phyloP scores from a whole-genome alignment of 2,888 invertebrate species.

The Petrophora chlorosata region DNA sequence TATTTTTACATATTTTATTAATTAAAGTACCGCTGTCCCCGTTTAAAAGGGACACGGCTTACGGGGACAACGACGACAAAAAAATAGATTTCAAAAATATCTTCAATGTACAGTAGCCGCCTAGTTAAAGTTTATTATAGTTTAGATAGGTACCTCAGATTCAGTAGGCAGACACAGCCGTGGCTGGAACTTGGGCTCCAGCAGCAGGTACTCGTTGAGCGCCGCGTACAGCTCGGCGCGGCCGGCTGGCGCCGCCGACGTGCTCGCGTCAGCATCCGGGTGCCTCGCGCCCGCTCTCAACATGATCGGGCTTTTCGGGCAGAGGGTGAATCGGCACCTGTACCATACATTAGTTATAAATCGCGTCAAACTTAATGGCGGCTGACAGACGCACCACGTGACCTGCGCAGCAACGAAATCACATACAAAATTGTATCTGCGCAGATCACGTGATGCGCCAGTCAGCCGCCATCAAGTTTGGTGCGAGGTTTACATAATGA shows the following conservation, averaged over 20 bases:
- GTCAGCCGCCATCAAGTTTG: too few relatives aligned
- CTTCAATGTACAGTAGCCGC: too few relatives aligned
- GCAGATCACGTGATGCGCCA: too few relatives aligned
- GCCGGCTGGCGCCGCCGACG: slow-evolving; percentile 38
- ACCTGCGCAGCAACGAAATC: too few relatives aligned
- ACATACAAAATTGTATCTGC: too few relatives aligned
- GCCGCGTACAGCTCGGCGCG: slow-evolving; percentile 73
- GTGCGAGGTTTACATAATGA: too few relatives aligned
- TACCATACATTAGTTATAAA: not conserved
- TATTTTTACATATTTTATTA: too few relatives aligned
- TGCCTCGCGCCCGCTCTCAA: slow-evolving; percentile 85
- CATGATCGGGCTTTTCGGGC: slow-evolving; percentile 76
- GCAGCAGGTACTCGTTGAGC: slow-evolving; percentile 87
- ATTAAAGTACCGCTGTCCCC: too few relatives aligned
- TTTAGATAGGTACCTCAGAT: slow-evolving; percentile 87
- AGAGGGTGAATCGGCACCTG: slow-evolving; percentile 81
- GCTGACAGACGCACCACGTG: not conserved
- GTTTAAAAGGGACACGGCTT: too few relatives aligned
- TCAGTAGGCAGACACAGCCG: slow-evolving; percentile 85
- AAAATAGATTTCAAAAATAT: too few relatives aligned
- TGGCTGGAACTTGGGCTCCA: slow-evolving; percentile 89
- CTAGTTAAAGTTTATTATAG: too few relatives aligned
- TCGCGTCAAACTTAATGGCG: not conserved
- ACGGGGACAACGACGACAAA: too few relatives aligned
- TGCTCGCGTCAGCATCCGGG: slow-evolving; percentile 84